Percentiles rank a stretch among this genome's conserved stretches.
These are phyloP conservation scores for Xiphophorus birchmanni DNA, from an alignment of 2,797 vertebrate species.

Conservation along the genomic window DNA sequence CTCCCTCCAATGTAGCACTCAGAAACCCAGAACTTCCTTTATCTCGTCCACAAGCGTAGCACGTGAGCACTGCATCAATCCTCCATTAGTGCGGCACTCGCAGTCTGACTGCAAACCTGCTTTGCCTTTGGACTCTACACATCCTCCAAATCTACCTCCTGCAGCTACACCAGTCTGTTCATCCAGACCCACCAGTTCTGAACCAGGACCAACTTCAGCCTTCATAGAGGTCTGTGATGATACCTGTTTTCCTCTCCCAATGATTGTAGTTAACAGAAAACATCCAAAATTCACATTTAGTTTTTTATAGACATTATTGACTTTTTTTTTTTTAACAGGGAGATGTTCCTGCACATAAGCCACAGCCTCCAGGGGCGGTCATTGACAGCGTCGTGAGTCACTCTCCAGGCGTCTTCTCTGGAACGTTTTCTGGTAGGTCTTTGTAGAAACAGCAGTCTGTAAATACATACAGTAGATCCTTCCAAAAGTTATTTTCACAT, in stretches of 20 bases:
- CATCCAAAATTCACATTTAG: background rate
- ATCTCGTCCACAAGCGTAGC: slow-evolving; percentile 29
- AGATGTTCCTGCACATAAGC: slow-evolving; percentile 69
- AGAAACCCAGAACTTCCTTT: slow-evolving; percentile 51
- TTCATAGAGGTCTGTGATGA: slow-evolving; percentile 82
- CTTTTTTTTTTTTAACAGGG: slow-evolving; percentile 66
- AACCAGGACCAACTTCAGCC: slow-evolving; percentile 69
- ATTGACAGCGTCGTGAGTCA: slow-evolving; percentile 95
- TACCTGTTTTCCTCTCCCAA: background rate
- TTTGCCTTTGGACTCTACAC: slow-evolving; percentile 32
- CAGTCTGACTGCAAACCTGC: slow-evolving; percentile 6
- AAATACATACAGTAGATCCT: background rate
- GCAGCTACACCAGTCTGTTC: slow-evolving; percentile 51
- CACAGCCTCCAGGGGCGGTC: slow-evolving; percentile 88
- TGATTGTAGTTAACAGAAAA: background rate
- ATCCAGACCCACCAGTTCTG: slow-evolving; percentile 20
- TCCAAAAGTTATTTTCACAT: background rate
- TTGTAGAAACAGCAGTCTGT: background rate
- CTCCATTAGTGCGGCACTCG: slow-evolving; percentile 13
- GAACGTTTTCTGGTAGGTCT: slow-evolving; percentile 91
- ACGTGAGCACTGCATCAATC: slow-evolving; percentile 5
- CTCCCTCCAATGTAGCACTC: slow-evolving; percentile 9
- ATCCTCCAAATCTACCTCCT: slow-evolving; percentile 49
- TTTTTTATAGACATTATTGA: background rate
- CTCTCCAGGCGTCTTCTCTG: slow-evolving; percentile 93